A percentile compares a stretch with the other conserved stretches of the same genome.
phyloP scores from a whole-genome alignment of 2,888 invertebrate genomes.

The Drosophila nr. perissopoda region DNA sequence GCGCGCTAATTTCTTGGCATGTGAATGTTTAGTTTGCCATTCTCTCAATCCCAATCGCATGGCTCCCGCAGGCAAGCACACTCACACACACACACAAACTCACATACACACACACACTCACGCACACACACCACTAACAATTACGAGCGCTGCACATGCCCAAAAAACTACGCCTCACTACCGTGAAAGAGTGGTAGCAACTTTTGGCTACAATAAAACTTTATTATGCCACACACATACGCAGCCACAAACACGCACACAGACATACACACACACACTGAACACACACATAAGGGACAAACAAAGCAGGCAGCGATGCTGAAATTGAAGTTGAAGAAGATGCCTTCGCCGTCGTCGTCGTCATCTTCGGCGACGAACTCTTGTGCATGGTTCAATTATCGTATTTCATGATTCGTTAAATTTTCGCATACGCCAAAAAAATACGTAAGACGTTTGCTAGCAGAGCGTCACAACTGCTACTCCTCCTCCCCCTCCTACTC shows the following conservation, averaged over 20 bases:
- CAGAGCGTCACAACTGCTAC: slow-evolving; percentile 7
- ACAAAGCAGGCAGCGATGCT: slow-evolving; percentile 59
- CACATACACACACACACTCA: background rate
- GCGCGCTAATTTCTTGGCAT: slow-evolving; percentile 69
- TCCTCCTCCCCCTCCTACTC: background rate
- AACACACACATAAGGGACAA: slow-evolving; percentile 30
- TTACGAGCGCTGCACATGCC: slow-evolving; percentile 53
- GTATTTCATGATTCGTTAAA: slow-evolving; percentile 84
- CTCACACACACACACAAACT: slow-evolving; percentile 4
- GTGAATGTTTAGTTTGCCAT: slow-evolving; percentile 65
- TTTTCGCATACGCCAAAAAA: slow-evolving; percentile 80
- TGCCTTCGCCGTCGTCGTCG: slow-evolving; percentile 39
- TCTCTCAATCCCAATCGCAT: slow-evolving; percentile 15
- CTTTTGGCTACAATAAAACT: slow-evolving; percentile 78
- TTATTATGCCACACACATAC: slow-evolving; percentile 79
- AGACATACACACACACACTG: slow-evolving; percentile 19
- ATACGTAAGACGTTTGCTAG: slow-evolving; percentile 63
- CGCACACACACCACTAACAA: slow-evolving; percentile 46
- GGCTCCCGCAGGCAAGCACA: slow-evolving; percentile 27
- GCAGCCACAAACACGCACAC: slow-evolving; percentile 34
- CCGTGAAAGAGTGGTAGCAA: slow-evolving; percentile 74
- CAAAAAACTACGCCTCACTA: slow-evolving; percentile 54
- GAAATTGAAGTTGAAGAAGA: slow-evolving; percentile 51
- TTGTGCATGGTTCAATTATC: slow-evolving; percentile 84
- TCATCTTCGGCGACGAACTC: slow-evolving; percentile 67